Conservation (phyloP, 2,797 vertebrate species). For the Tadarida brasiliensis region DNA sequence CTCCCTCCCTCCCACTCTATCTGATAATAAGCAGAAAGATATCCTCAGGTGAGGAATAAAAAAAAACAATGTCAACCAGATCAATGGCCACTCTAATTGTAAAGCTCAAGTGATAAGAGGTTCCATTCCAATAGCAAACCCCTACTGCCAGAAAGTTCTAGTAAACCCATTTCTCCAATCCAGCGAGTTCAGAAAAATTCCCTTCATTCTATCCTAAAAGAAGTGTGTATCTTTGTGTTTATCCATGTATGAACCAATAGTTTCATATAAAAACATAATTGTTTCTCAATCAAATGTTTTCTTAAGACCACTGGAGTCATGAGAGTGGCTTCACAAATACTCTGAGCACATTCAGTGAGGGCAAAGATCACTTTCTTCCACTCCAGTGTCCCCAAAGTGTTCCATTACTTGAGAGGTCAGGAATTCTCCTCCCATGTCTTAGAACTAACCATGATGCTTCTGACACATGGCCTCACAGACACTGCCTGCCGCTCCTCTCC, state of each 20-base stretch:
- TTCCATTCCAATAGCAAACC: slow-evolving; percentile 33
- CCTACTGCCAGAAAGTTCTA: slow-evolving; percentile 26
- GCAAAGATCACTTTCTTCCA: slow-evolving; percentile 72
- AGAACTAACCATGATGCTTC: slow-evolving; percentile 15
- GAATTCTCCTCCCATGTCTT: slow-evolving; percentile 47
- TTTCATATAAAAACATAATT: slow-evolving; percentile 36
- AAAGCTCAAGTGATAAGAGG: slow-evolving; percentile 64
- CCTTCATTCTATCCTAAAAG: slow-evolving; percentile 22
- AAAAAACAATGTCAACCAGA: slow-evolving; percentile 45
- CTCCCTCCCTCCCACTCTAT: too few relatives aligned
- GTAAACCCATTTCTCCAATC: slow-evolving; percentile 36
- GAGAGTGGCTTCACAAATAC: slow-evolving; percentile 34
- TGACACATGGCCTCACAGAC: slow-evolving; percentile 1
- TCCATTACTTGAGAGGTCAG: slow-evolving; percentile 9
- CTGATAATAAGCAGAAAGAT: too few relatives aligned
- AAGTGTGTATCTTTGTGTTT: background rate
- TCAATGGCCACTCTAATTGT: background rate
- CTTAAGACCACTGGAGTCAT: background rate
- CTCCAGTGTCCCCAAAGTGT: slow-evolving; percentile 13
- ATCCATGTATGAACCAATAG: background rate
- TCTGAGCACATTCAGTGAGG: slow-evolving; percentile 40
- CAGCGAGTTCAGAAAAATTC: background rate
- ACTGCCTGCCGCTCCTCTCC: background rate
- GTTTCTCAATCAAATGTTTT: slow-evolving; percentile 72
- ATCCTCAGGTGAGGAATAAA: too few relatives aligned